Conservation (phyloP, 1,140 invertebrate species). For the Drosophila kikkawai region DNA sequence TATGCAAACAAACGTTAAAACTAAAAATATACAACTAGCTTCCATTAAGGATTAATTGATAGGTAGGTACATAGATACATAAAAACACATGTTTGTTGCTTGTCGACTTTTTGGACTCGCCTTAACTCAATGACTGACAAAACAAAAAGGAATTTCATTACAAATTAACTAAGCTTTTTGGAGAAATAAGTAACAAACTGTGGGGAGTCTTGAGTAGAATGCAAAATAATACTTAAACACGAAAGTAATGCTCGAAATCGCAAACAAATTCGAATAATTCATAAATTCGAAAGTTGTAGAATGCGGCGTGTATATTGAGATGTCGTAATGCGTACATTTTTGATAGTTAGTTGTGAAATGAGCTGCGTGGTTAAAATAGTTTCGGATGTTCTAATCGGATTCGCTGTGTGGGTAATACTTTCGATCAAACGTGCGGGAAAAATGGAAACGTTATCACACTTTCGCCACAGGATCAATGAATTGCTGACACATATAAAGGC, state of each 20-base stretch:
- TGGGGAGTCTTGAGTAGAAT: slow-evolving; percentile 14
- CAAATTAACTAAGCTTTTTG: slow-evolving; percentile 22
- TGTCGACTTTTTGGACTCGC: neutral
- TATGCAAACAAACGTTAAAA: slow-evolving; percentile 34
- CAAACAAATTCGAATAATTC: slow-evolving; percentile 54
- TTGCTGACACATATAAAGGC: neutral
- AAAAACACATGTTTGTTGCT: slow-evolving; percentile 39
- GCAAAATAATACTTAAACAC: slow-evolving; percentile 60
- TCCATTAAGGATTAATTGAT: slow-evolving; percentile 45
- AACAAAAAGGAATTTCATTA: slow-evolving; percentile 14
- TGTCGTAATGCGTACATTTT: slow-evolving; percentile 23
- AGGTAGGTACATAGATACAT: slow-evolving; percentile 54
- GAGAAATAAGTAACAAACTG: neutral
- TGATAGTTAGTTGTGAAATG: slow-evolving; percentile 2
- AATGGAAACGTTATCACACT: neutral
- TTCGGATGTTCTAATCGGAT: slow-evolving; percentile 2
- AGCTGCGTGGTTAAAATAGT: slow-evolving; percentile 23
- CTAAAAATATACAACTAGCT: slow-evolving; percentile 40
- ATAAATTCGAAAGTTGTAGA: slow-evolving; percentile 64
- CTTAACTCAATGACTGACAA: neutral
- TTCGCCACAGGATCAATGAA: slow-evolving; percentile 28
- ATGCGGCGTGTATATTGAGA: slow-evolving; percentile 14
- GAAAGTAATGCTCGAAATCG: slow-evolving; percentile 32
- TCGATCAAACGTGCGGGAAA: slow-evolving; percentile 12
- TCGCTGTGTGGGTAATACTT: slow-evolving; percentile 48